These are phyloP conservation scores for Caenorhabditis imperialis DNA, from an alignment of 2,888 invertebrate genomes.

Conservation along the genomic window DNA sequence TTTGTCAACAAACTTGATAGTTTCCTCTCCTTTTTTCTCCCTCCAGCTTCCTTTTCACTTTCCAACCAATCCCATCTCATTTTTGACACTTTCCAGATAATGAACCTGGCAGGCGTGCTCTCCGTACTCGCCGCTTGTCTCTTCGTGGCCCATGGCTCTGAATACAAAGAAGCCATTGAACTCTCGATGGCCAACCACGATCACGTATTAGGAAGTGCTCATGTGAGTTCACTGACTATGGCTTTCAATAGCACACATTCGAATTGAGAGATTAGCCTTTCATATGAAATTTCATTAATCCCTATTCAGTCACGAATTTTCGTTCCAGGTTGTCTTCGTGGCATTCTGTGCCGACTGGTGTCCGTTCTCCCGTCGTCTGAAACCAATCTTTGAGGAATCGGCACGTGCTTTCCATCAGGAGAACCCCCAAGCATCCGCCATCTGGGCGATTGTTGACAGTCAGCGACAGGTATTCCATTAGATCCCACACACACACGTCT, in stretches of 20 bases:
- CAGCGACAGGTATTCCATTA: constrained; percentile 64
- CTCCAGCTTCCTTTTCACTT: neutral
- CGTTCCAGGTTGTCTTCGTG: constrained; percentile 91
- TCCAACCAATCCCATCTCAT: constrained; percentile 1
- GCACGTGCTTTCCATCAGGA: constrained; percentile 82
- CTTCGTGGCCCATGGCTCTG: constrained; percentile 6
- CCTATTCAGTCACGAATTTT: too few species aligned
- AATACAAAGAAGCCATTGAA: constrained; percentile 57
- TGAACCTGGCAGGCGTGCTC: constrained; percentile 45
- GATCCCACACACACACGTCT: neutral
- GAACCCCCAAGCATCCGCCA: constrained; percentile 63
- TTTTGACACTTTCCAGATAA: constrained; percentile 27
- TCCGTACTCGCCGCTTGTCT: constrained; percentile 22
- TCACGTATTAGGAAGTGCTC: constrained; percentile 68
- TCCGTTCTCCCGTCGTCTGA: constrained; percentile 94
- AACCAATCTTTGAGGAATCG: constrained; percentile 96
- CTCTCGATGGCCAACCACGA: constrained; percentile 73
- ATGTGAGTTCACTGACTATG: too few species aligned
- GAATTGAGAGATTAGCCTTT: too few species aligned
- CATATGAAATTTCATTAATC: too few species aligned
- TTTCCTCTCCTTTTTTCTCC: constrained; percentile 15
- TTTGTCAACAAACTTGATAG: constrained; percentile 42
- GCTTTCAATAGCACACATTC: too few species aligned
- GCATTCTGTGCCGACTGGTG: constrained; percentile 99
- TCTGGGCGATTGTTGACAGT: constrained; percentile 76